Conservation (phyloP, 2,113 vertebrate species). For the Neolamprologus caudopunctatus region DNA sequence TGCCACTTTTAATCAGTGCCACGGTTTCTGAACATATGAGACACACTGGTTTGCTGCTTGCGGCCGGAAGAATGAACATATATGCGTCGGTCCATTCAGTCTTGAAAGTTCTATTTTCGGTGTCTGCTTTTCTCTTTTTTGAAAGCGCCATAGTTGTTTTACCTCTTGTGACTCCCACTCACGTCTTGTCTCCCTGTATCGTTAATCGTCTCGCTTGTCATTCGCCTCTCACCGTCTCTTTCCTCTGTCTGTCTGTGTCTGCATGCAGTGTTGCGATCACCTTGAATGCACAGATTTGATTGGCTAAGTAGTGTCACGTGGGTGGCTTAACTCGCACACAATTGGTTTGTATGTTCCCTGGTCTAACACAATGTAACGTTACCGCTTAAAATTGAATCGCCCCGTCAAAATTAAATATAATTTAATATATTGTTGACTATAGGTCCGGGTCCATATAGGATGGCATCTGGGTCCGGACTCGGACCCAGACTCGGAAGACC, state of each 20-base stretch:
- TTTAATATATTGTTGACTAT: background rate
- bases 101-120: too few relatives aligned
- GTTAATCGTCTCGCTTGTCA: accelerated
- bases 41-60: too few relatives aligned
- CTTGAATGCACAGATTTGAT: background rate
- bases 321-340: background rate
- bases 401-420: background rate
- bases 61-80: too few relatives aligned
- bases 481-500: background rate
- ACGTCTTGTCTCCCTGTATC: too few relatives aligned
- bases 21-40: too few relatives aligned
- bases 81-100: accelerated
- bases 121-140: too few relatives aligned
- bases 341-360: background rate
- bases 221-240: too few relatives aligned
- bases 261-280: accelerated
- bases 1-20: too few relatives aligned
- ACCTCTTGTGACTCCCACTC: too few relatives aligned
- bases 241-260: background rate
- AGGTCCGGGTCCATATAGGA: background rate
- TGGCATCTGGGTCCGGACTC: background rate
- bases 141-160: too few relatives aligned
- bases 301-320: background rate
- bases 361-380: background rate
- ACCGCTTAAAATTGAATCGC: background rate